A percentile compares a stretch with the other conserved stretches of the same genome.
Conservation (phyloP, 2,113 vertebrate species). For the Athene cunicularia region DNA sequence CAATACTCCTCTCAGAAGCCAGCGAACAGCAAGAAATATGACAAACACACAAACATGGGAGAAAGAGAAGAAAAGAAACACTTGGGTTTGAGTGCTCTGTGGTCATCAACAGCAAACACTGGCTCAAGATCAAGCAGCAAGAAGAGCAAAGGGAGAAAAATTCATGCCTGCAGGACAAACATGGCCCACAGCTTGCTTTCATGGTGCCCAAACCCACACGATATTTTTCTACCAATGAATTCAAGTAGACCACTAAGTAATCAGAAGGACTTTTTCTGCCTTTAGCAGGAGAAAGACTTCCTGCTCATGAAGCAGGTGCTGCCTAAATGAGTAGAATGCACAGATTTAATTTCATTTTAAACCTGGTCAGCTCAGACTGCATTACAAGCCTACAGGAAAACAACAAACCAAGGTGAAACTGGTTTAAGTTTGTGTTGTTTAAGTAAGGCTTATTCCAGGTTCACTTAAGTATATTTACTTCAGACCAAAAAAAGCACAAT, state of each 20-base stretch:
- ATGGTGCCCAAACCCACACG: background rate
- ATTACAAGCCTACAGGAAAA: background rate
- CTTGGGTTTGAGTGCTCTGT: background rate
- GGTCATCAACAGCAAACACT: background rate
- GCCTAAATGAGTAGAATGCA: background rate
- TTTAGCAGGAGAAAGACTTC: background rate
- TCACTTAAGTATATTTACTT: background rate
- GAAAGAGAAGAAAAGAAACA: background rate
- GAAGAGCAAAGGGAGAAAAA: background rate
- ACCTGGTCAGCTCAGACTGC: background rate
- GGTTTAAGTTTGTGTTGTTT: background rate
- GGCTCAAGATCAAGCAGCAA: background rate
- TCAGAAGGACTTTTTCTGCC: background rate
- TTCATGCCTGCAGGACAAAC: background rate
- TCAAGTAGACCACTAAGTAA: background rate
- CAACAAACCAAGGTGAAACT: rapidly evolving
- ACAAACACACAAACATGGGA: background rate
- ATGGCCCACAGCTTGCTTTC: background rate
- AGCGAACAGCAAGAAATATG: background rate
- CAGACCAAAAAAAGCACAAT: background rate
- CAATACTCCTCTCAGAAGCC: background rate
- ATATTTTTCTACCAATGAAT: background rate
- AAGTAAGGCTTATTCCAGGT: background rate
- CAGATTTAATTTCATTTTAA: background rate
- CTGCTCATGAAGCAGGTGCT: background rate